Percentiles rank a stretch among this genome's conserved stretches.
These are phyloP conservation scores for Nyleta sp. DNA, from an alignment of 2,888 invertebrate genomes.

Conservation along the genomic window DNA sequence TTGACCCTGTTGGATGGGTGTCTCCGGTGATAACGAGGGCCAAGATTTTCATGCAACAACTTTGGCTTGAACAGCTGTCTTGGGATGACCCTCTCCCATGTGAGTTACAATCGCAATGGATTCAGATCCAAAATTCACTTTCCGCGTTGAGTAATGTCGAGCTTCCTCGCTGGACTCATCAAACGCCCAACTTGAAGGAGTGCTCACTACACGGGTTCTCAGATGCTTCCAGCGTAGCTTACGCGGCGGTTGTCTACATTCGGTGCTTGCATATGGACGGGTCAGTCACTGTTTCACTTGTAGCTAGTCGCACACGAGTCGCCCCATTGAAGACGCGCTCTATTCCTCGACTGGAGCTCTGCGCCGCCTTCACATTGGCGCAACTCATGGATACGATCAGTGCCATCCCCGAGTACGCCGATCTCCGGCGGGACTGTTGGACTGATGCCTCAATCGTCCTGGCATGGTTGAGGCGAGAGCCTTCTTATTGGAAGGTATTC, in stretches of 20 bases:
- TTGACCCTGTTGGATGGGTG: neutral
- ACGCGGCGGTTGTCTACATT: conserved; percentile 24
- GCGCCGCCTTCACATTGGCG: neutral
- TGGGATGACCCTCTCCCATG: no score
- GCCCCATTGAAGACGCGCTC: neutral
- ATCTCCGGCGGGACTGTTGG: neutral
- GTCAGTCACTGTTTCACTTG: neutral
- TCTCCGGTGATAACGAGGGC: neutral
- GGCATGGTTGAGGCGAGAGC: conserved; percentile 10
- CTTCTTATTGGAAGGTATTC: conserved; percentile 31
- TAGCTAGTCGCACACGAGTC: neutral
- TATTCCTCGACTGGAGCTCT: conserved; percentile 9
- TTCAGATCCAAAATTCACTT: neutral
- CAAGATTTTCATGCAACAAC: neutral
- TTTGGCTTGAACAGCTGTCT: neutral
- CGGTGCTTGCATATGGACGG: neutral
- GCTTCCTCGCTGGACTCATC: neutral
- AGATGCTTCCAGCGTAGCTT: conserved; percentile 20
- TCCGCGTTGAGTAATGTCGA: neutral
- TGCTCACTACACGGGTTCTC: neutral
- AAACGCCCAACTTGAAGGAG: neutral
- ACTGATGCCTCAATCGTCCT: conserved; percentile 65
- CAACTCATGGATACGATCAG: neutral
- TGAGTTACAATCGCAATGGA: no score
- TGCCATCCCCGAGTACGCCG: neutral